These are phyloP conservation scores for Talpa occidentalis DNA, from an alignment of 2,113 vertebrate species.

Conservation along the genomic window DNA sequence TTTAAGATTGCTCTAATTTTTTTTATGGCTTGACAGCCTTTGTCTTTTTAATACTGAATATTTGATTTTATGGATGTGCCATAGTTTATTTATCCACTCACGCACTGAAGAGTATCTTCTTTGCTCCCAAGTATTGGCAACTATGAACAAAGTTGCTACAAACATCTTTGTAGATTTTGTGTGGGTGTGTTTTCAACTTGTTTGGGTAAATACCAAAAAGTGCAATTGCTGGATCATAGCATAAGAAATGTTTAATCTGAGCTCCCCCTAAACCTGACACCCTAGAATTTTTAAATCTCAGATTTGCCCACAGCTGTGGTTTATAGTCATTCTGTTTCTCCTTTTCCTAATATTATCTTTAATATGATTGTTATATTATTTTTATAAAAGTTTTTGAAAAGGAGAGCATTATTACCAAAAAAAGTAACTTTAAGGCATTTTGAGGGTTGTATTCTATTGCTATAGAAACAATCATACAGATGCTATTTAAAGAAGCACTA, in stretches of 20 bases:
- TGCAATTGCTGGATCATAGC: neutral
- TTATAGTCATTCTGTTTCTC: neutral
- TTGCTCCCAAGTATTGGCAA: neutral
- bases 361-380: conserved; percentile 22
- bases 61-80: neutral
- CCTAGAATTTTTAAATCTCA: neutral
- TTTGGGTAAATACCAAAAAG: neutral
- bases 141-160: neutral
- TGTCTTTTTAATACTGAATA: neutral
- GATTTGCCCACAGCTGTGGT: neutral
- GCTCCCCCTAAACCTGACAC: neutral
- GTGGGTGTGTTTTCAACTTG: neutral
- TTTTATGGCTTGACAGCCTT: neutral
- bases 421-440: conserved; percentile 31
- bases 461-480: conserved; percentile 59
- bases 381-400: neutral
- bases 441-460: conserved; percentile 47
- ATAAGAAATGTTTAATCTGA: neutral
- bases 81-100: neutral
- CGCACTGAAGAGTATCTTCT: neutral
- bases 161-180: neutral
- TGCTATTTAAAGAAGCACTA: conserved; percentile 52
- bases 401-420: neutral
- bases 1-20: neutral
- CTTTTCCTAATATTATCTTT: conserved; percentile 18